Evolutionary conservation across 2,113 vertebrate genomes (phyloP).

Genomic region (Craseonycteris thonglongyai): DNA sequence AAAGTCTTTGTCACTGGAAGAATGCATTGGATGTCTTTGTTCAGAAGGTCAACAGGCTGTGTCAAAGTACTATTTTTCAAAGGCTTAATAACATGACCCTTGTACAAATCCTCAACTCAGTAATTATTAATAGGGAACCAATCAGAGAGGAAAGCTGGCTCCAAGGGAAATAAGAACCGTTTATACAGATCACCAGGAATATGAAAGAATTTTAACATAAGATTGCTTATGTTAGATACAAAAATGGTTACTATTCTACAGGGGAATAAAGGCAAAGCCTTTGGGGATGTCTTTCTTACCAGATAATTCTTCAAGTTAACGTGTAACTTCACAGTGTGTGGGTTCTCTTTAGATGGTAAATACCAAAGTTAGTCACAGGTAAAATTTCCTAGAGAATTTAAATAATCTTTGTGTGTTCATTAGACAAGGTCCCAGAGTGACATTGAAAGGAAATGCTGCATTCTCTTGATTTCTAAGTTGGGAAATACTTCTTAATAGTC

Average conservation of each 20-base stretch:
- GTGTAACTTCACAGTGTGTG: not conserved
- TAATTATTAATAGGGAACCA: not conserved
- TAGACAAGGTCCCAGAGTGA: not conserved
- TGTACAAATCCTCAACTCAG: not conserved
- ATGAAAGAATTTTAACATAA: not conserved
- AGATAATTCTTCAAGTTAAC: not conserved
- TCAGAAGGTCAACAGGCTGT: not conserved
- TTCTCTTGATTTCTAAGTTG: not conserved
- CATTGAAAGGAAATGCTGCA: not conserved
- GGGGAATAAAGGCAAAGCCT: not conserved
- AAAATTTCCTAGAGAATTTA: not conserved
- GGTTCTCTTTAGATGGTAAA: not conserved
- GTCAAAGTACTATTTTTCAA: not conserved
- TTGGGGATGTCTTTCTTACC: not conserved
- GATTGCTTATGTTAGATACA: not conserved
- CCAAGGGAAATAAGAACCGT: not conserved
- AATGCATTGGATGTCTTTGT: fast-evolving
- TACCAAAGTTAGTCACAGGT: not conserved
- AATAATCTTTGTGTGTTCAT: not conserved
- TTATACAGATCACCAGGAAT: not conserved
- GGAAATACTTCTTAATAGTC: not conserved
- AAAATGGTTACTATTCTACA: not conserved
- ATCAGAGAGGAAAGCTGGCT: not conserved
- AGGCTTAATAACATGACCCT: not conserved
- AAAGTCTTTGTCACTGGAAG: not conserved